These are phyloP conservation scores for Thyatira batis DNA, from an alignment of 2,888 invertebrate species.

Conservation along the genomic window DNA sequence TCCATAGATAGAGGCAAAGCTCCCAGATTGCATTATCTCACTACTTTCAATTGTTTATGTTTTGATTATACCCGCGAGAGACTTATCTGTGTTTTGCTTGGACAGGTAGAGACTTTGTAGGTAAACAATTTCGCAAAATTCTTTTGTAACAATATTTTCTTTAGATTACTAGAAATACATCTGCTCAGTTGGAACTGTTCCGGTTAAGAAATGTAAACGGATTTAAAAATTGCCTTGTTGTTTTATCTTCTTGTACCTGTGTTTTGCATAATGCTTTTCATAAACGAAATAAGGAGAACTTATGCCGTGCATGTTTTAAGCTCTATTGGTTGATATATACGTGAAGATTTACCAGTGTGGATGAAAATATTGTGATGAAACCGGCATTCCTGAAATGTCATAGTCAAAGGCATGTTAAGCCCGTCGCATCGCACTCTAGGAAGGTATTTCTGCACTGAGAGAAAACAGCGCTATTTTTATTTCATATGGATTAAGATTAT, in stretches of 20 bases:
- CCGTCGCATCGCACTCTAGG: too few relatives aligned
- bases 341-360: too few relatives aligned
- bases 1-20: constrained; percentile 17
- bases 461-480: neutral
- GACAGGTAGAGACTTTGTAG: neutral
- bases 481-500: neutral
- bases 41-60: constrained; percentile 11
- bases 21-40: constrained; percentile 5
- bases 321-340: too few relatives aligned
- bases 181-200: neutral
- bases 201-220: neutral
- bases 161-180: neutral
- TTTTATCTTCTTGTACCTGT: neutral
- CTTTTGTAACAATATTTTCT: neutral
- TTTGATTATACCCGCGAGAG: neutral
- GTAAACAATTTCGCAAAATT: neutral
- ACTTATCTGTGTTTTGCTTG: neutral
- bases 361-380: too few relatives aligned
- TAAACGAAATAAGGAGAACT: too few relatives aligned
- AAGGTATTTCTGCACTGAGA: too few relatives aligned
- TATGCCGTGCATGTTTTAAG: too few relatives aligned
- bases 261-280: too few relatives aligned
- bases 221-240: neutral
- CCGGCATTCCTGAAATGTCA: too few relatives aligned
- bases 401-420: too few relatives aligned